Percentiles rank a stretch among this genome's conserved stretches.
phyloP scores from a whole-genome alignment of 1,140 invertebrate species.

The Pachyrhynchus sulphureomaculatus region DNA sequence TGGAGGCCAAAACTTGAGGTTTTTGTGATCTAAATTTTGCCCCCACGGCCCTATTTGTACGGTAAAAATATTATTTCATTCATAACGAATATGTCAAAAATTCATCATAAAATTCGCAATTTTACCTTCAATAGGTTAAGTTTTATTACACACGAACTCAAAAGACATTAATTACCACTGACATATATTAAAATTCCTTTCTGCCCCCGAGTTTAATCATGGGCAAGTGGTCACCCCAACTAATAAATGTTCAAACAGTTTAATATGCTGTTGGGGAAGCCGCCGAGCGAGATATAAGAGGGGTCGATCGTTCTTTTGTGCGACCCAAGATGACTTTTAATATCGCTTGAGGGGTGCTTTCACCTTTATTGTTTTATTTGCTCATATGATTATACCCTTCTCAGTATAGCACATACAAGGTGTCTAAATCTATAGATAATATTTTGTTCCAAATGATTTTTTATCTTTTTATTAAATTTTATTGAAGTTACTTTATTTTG shows the following conservation, averaged over 20 bases:
- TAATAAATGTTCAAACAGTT: conserved; percentile 49
- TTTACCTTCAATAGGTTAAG: not conserved
- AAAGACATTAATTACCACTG: conserved; percentile 44
- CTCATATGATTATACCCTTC: conserved; percentile 15
- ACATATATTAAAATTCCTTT: conserved; percentile 48
- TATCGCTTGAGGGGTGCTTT: conserved; percentile 18
- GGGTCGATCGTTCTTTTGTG: conserved; percentile 31
- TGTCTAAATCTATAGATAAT: no score
- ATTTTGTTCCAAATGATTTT: no score
- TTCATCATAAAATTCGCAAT: no score
- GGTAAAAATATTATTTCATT: no score
- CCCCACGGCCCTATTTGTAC: no score
- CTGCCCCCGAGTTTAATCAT: conserved; percentile 44
- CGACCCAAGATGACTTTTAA: conserved; percentile 41
- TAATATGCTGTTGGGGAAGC: conserved; percentile 39
- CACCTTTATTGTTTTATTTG: conserved; percentile 35
- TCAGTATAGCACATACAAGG: no score
- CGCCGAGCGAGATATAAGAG: conserved; percentile 31
- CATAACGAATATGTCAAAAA: no score
- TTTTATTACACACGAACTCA: not conserved
- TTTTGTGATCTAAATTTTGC: no score
- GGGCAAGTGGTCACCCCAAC: conserved; percentile 46
- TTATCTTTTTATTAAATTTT: no score
- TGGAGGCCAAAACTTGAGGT: no score
- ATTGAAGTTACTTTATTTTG: no score